Evolutionary conservation across 1,140 invertebrate species (phyloP), one percentile per base, ranked within the genome.

Genomic region (Hypsibius dujardini): DNA sequence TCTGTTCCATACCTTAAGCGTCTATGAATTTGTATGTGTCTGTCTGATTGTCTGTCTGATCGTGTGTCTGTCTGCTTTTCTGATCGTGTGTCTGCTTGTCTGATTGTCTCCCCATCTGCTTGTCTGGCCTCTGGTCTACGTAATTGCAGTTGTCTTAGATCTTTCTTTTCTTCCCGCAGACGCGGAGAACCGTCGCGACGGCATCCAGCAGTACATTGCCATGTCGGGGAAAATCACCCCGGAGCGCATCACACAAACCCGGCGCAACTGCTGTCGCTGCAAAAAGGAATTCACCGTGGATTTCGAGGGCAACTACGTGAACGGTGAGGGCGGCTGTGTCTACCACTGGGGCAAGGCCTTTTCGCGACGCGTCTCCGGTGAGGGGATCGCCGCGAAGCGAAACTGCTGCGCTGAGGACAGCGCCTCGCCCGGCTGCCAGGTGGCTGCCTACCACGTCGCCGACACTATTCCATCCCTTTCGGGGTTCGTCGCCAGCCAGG

Each of bases 271-370:
- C 79, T 83, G 84, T 3, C 83, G 90, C 47, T 93, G 90, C 81
- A 81, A 82, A 46, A 83, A 83, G 73, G 80, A 80, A 46, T 93
- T 90, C 77, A 81, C 84, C 72, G 82, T 89, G 45, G 78, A 79
- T 1, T 80, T 82, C 28, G 81, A 84, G 46, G 86, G 86, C 28
- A 84, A 86, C 73, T 89, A 88, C 76, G 74, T 87, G 1, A 82
- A 81, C 0, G 77, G 83, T 46, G 87, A 90, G 69, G 79, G 83
- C 42, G 79, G 83, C 42, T 95, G 91, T 79, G 71, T 81, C 0
- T 88, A 90, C 77, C 91, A 95, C 76, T 90, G 86, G 84, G 90
- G 88, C 1, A 87, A 87, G 73, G 62, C 62, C 62, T 67, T 67
- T 42, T 75, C 86, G 47, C 77, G 81, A 77, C 80, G 79, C 71